Conservation (phyloP, 2,797 vertebrate genomes). For the Hydrocynus forskahlii region DNA sequence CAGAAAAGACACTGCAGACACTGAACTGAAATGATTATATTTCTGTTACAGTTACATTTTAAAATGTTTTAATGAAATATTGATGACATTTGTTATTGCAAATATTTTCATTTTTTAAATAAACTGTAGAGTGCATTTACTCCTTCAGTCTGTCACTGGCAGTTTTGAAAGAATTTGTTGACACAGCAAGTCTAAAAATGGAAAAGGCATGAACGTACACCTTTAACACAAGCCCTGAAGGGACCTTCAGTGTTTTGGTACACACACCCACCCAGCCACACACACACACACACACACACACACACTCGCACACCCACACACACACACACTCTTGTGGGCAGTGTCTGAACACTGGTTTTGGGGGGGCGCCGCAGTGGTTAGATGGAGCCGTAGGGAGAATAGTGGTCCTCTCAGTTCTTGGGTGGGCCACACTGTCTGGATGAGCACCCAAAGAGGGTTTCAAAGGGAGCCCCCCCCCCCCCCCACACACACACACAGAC, state of each 20-base stretch:
- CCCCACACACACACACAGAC: constrained; percentile 39
- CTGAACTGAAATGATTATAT: no score
- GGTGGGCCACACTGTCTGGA: constrained; percentile 75
- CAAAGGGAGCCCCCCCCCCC: no score
- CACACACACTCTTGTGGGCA: constrained; percentile 66
- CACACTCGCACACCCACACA: constrained; percentile 44
- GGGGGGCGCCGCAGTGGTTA: constrained; percentile 80
- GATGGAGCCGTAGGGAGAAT: constrained; percentile 77
- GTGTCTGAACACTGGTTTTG: constrained; percentile 76
- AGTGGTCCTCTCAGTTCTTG: constrained; percentile 79
- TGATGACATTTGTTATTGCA: no score
- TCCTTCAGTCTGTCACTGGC: background rate
- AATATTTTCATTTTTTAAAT: background rate
- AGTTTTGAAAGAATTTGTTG: constrained; percentile 26
- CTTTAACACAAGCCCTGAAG: constrained; percentile 25
- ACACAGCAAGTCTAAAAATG: constrained; percentile 33
- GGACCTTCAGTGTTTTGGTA: constrained; percentile 50
- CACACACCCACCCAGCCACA: constrained; percentile 43
- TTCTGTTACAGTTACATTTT: no score
- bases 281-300: constrained; percentile 59
- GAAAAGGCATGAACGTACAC: constrained; percentile 19
- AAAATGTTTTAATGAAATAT: no score
- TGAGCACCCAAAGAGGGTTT: constrained; percentile 55
- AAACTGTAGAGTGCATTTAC: background rate
- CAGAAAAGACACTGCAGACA: no score